Evolutionary conservation across 2,797 vertebrate genomes (phyloP).

Genomic region (Perdix hodgsoniae): DNA sequence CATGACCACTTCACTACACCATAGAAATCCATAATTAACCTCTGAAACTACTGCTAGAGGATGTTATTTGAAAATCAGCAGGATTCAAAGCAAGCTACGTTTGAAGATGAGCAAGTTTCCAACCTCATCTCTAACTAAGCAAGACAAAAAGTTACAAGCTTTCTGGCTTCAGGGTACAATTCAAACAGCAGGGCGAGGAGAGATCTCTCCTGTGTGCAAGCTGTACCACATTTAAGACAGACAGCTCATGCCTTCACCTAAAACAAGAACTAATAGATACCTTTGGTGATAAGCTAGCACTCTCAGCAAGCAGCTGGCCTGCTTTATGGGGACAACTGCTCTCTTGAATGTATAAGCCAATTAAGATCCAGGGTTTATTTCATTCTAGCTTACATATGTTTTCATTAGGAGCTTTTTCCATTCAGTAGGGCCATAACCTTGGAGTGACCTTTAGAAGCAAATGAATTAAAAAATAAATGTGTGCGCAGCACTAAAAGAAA

Average conservation of each 20-base stretch:
- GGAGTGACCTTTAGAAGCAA: conserved; percentile 41
- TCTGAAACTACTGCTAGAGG: conserved; percentile 26
- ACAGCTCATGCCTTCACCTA: background rate
- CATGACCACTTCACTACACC: background rate
- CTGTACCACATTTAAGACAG: background rate
- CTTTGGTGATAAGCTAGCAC: background rate
- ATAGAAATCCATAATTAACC: conserved; percentile 33
- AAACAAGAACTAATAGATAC: background rate
- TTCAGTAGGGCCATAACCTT: background rate
- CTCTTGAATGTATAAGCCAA: background rate
- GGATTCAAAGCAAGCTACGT: conserved; percentile 8
- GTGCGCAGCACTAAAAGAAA: conserved; percentile 27
- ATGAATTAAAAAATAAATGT: conserved; percentile 38
- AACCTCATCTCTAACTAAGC: background rate
- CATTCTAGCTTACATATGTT: background rate
- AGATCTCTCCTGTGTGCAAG: background rate
- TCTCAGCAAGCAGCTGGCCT: conserved; percentile 37
- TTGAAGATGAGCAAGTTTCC: background rate
- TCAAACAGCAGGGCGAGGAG: conserved; percentile 6
- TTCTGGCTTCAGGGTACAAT: conserved; percentile 8
- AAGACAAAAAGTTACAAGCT: conserved; percentile 2
- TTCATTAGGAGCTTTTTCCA: conserved; percentile 14
- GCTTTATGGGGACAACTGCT: conserved; percentile 20
- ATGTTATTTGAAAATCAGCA: conserved; percentile 24
- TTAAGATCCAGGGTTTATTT: conserved; percentile 7